phyloP scores from a whole-genome alignment of 2,888 invertebrate genomes.

The Calliphora vomitoria region DNA sequence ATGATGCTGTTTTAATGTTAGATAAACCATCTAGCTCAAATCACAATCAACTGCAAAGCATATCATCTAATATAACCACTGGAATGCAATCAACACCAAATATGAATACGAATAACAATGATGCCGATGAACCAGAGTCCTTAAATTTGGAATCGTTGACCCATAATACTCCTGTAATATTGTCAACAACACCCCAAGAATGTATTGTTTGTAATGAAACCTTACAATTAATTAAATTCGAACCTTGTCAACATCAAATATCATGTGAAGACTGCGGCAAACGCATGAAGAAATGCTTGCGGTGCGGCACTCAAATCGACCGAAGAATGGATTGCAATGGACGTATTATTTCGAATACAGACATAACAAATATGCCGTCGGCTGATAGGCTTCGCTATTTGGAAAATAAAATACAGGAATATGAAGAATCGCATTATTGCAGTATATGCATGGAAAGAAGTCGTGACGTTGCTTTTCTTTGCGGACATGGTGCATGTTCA shows the following conservation, averaged over 20 bases:
- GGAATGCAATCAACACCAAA: slow-evolving; percentile 25
- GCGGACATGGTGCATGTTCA: slow-evolving; percentile 94
- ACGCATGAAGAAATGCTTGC: slow-evolving; percentile 91
- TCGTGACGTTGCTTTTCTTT: slow-evolving; percentile 93
- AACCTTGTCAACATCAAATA: slow-evolving; percentile 90
- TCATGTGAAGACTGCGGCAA: slow-evolving; percentile 91
- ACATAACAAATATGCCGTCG: slow-evolving; percentile 86
- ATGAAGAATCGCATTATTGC: slow-evolving; percentile 94
- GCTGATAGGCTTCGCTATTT: slow-evolving; percentile 88
- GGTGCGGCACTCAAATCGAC: slow-evolving; percentile 88
- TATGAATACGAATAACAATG: slow-evolving; percentile 49
- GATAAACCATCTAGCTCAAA: slow-evolving; percentile 56
- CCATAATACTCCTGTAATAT: neutral
- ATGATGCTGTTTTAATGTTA: slow-evolving; percentile 5
- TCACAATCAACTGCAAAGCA: slow-evolving; percentile 39
- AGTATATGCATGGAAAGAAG: slow-evolving; percentile 95
- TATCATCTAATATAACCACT: slow-evolving; percentile 43
- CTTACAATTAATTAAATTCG: slow-evolving; percentile 88
- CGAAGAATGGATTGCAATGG: slow-evolving; percentile 86
- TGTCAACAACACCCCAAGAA: slow-evolving; percentile 82
- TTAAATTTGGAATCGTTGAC: slow-evolving; percentile 3
- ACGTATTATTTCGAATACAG: slow-evolving; percentile 84
- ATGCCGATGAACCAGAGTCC: slow-evolving; percentile 16
- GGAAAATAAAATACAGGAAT: slow-evolving; percentile 92
- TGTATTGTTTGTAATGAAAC: slow-evolving; percentile 91